Conservation (phyloP, 2,797 vertebrate genomes). For the Pipistrellus nathusii region DNA sequence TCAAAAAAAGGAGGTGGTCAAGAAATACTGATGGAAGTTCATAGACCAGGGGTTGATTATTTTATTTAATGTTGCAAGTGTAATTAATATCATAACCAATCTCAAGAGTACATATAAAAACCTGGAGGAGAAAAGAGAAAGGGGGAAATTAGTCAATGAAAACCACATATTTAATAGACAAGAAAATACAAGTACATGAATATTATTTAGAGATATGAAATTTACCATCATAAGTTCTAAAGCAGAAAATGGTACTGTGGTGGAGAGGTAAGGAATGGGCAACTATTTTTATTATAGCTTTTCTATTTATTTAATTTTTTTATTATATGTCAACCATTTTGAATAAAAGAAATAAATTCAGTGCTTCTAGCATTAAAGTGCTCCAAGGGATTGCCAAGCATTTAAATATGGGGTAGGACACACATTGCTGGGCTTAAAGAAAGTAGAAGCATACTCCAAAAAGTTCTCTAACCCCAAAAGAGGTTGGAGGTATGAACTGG, state of each 20-base stretch:
- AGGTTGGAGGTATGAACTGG: background rate
- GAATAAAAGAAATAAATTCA: slow-evolving; percentile 3
- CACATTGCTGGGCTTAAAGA: background rate
- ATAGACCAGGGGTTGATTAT: background rate
- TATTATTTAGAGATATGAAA: too few species aligned
- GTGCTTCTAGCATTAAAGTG: background rate
- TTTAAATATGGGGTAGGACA: background rate
- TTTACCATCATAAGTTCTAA: too few species aligned
- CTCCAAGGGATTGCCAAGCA: background rate
- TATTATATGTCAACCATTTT: background rate
- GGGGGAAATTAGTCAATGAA: background rate
- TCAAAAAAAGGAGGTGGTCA: background rate
- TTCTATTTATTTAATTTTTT: background rate
- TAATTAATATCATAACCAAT: background rate
- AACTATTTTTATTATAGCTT: background rate
- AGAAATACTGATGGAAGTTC: background rate
- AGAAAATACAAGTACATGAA: background rate
- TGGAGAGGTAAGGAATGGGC: background rate
- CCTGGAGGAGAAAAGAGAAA: slow-evolving; percentile 1
- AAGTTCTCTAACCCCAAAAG: background rate
- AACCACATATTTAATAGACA: background rate
- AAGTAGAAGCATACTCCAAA: background rate
- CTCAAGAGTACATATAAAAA: background rate
- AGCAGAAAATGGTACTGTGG: background rate
- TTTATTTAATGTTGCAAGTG: background rate